Percentiles rank a stretch among this genome's conserved stretches.
Evolutionary conservation across 1,140 invertebrate genomes (phyloP).

Genomic region (Habropoda laboriosa): DNA sequence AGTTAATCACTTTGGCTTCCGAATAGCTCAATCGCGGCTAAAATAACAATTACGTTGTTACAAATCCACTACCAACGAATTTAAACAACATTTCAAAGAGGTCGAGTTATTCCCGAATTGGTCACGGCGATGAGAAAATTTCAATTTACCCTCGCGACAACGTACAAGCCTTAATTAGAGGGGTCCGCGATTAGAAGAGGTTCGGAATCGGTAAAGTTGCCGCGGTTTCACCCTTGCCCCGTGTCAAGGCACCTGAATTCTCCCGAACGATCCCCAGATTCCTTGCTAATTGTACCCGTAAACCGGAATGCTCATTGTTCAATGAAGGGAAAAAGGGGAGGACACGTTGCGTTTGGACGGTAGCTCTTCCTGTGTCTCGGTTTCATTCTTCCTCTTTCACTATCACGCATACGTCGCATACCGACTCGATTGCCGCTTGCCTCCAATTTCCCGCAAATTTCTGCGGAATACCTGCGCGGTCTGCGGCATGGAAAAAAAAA

Average conservation of each 20-base stretch:
- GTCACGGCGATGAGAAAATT: background rate
- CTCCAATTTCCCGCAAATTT: conserved; percentile 25
- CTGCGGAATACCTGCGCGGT: background rate
- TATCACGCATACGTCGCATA: conserved; percentile 49
- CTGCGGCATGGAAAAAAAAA: background rate
- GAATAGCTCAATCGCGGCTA: too few species aligned
- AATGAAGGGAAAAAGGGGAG: conserved; percentile 4
- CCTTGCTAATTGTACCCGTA: conserved; percentile 45
- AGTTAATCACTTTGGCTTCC: too few species aligned
- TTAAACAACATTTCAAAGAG: too few species aligned
- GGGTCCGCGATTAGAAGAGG: background rate
- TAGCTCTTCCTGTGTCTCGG: conserved; percentile 7
- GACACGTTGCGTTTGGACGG: conserved; percentile 23
- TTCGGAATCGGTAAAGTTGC: background rate
- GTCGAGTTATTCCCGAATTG: background rate
- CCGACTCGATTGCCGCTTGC: background rate
- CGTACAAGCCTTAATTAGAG: background rate
- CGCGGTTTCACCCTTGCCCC: conserved; percentile 32
- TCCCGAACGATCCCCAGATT: conserved; percentile 30
- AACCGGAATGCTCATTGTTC: conserved; percentile 55
- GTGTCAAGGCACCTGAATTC: conserved; percentile 21
- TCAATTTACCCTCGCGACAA: background rate
- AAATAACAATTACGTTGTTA: too few species aligned
- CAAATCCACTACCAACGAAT: too few species aligned
- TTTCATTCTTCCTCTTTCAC: conserved; percentile 38